phyloP scores from a whole-genome alignment of 2,888 invertebrate genomes.

The Dasysyrphus albostriatus region DNA sequence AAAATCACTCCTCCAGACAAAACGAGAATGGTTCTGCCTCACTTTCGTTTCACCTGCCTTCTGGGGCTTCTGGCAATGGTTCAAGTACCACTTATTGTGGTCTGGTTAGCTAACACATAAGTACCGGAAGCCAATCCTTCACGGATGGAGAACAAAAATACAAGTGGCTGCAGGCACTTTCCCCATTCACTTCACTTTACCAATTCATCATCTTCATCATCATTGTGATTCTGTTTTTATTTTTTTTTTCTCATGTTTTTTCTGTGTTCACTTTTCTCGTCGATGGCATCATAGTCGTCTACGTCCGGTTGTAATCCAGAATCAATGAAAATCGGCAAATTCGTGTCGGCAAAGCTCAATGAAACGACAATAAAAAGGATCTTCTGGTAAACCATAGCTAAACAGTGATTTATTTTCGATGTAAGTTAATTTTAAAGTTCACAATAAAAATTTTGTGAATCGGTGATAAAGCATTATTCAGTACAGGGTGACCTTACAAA shows the following conservation, averaged over 20 bases:
- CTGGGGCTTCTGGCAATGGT: slow-evolving; percentile 52
- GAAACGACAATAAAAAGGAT: slow-evolving; percentile 20
- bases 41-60: slow-evolving; percentile 50
- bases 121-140: slow-evolving; percentile 71
- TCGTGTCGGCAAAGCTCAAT: slow-evolving; percentile 23
- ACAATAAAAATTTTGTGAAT: not conserved
- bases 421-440: not conserved
- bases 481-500: not conserved
- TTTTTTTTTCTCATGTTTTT: not conserved
- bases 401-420: not conserved
- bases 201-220: slow-evolving; percentile 66
- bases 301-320: slow-evolving; percentile 50
- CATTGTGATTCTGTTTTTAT: slow-evolving; percentile 3
- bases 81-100: slow-evolving; percentile 74
- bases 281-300: not conserved
- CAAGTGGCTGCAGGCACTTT: slow-evolving; percentile 74
- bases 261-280: not conserved
- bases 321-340: slow-evolving; percentile 63
- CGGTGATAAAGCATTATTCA: not conserved
- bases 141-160: slow-evolving; percentile 31
- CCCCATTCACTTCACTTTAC: slow-evolving; percentile 61
- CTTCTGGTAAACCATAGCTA: not conserved
- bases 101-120: slow-evolving; percentile 74
- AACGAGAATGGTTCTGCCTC: slow-evolving; percentile 50
- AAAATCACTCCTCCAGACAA: slow-evolving; percentile 61